Conservation (phyloP, 92 coral and sea anemone genomes). For the Heteractis magnifica region DNA sequence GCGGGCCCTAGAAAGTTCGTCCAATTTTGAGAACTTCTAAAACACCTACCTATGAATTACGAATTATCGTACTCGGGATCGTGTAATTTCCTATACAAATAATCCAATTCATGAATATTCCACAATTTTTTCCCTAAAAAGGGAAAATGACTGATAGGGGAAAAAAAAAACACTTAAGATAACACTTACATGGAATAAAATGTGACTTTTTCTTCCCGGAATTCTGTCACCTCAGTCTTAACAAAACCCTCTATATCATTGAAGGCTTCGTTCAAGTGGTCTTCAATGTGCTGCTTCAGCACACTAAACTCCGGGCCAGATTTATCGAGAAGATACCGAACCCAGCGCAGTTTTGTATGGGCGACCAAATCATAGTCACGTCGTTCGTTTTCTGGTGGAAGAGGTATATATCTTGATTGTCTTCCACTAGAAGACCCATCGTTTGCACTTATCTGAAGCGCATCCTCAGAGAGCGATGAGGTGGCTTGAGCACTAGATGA, state of each 20-base stretch:
- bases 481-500: constrained; percentile 1
- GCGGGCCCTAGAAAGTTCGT: too few species aligned
- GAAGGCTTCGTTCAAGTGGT: not conserved
- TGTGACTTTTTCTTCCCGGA: constrained; percentile 4
- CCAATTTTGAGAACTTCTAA: too few species aligned
- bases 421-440: not conserved
- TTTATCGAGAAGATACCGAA: constrained; percentile 6
- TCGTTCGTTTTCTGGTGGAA: constrained; percentile 16
- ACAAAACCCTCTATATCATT: constrained; percentile 12
- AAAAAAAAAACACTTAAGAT: not conserved
- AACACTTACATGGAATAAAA: constrained; percentile 4
- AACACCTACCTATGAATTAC: too few species aligned
- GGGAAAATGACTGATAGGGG: not conserved
- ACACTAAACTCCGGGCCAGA: constrained; percentile 11
- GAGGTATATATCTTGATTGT: not conserved
- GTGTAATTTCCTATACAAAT: too few species aligned
- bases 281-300: constrained; percentile 6
- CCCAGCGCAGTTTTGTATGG: constrained; percentile 18
- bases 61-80: too few species aligned
- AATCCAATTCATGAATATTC: too few species aligned
- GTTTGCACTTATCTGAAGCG: not conserved
- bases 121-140: too few species aligned
- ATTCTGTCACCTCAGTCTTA: constrained; percentile 5
- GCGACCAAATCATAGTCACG: constrained; percentile 16
- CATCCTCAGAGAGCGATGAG: not conserved